These are phyloP conservation scores for Cassiopea andromeda DNA, from an alignment of 30 jellyfish, hydroid and myxozoan species.

Conservation along the genomic window DNA sequence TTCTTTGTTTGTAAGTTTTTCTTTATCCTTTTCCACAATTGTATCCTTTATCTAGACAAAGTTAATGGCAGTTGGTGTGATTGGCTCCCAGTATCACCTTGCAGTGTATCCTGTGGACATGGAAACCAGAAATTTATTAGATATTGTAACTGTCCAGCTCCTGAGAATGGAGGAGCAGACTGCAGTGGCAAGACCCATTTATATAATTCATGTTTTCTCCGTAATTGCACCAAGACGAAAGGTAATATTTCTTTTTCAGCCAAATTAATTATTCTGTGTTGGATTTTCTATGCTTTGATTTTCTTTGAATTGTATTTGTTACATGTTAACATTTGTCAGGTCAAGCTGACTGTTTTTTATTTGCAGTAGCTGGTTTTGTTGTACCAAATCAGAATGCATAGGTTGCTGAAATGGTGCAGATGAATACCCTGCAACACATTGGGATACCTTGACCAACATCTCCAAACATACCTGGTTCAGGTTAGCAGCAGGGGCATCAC, in stretches of 20 bases:
- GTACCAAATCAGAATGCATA: too few species aligned
- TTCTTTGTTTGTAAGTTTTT: too few species aligned
- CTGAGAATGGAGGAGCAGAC: constrained; percentile 1
- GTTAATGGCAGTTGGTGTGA: constrained; percentile 38
- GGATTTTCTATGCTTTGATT: neutral
- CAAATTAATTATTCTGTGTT: too few species aligned
- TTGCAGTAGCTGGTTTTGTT: too few species aligned
- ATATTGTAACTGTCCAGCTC: constrained; percentile 25
- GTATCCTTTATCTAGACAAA: neutral
- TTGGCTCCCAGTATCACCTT: constrained; percentile 9
- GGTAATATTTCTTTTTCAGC: neutral
- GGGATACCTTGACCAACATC: too few species aligned
- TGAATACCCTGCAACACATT: too few species aligned
- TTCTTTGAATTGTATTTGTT: neutral
- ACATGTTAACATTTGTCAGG: too few species aligned
- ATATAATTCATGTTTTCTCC: neutral
- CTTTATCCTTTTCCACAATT: too few species aligned
- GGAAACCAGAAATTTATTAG: constrained; percentile 2
- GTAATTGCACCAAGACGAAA: neutral
- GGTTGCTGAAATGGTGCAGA: too few species aligned
- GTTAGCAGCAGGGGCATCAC: too few species aligned
- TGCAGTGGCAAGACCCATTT: neutral
- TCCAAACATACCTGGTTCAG: too few species aligned
- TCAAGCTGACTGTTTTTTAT: too few species aligned
- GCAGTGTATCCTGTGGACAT: constrained; percentile 22